Evolutionary conservation across 2,113 vertebrate genomes (phyloP).

Genomic region (Globicephala melas): DNA sequence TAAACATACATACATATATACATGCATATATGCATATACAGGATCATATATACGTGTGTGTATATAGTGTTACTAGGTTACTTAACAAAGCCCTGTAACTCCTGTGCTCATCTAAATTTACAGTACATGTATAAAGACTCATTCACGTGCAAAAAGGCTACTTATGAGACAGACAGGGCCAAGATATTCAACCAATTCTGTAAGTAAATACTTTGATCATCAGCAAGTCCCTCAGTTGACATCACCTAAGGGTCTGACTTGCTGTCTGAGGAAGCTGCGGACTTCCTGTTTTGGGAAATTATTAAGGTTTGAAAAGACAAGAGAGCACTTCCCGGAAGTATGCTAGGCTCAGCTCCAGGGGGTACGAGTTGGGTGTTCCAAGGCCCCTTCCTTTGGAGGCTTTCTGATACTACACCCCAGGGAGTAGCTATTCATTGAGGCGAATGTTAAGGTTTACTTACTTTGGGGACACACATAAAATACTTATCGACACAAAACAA

Average conservation of each 20-base stretch:
- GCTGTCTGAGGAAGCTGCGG: rapidly evolving
- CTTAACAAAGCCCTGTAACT: neutral
- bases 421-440: neutral
- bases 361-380: rapidly evolving
- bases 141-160: neutral
- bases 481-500: neutral
- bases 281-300: neutral
- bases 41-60: neutral
- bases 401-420: neutral
- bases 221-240: neutral
- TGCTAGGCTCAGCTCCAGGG: rapidly evolving
- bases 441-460: no score
- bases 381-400: neutral
- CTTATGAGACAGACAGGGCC: neutral
- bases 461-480: rapidly evolving
- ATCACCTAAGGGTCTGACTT: neutral
- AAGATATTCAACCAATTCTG: neutral
- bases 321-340: no score
- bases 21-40: no score
- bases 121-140: no score
- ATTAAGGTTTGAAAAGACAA: neutral
- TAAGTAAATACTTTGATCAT: neutral
- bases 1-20: neutral
- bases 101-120: neutral
- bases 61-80: neutral